Conservation (phyloP, 2,113 vertebrate genomes). For the Paralichthys olivaceus region DNA sequence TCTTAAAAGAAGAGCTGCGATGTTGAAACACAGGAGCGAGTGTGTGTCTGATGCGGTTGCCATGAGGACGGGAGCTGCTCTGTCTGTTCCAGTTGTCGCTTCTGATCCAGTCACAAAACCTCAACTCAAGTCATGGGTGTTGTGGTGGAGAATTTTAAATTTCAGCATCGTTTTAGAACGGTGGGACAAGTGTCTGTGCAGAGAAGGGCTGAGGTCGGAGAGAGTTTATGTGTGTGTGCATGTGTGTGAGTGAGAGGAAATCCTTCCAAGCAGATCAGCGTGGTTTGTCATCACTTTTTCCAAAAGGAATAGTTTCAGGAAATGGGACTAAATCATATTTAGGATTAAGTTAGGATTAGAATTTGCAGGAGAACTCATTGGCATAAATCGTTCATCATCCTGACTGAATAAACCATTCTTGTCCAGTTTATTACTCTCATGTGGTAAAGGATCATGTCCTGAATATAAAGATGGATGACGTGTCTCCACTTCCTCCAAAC, state of each 20-base stretch:
- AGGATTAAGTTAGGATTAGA: constrained; percentile 11
- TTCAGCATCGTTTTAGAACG: background rate
- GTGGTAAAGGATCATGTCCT: background rate
- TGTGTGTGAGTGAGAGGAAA: constrained; percentile 2
- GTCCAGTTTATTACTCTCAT: background rate
- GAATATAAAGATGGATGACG: no score
- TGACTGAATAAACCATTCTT: background rate
- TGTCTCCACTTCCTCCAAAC: no score
- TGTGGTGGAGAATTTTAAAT: background rate
- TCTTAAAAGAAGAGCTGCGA: background rate
- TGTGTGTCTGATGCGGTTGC: constrained; percentile 11
- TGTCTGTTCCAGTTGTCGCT: background rate
- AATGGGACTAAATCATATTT: constrained; percentile 52
- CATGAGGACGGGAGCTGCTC: background rate
- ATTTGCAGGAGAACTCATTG: background rate
- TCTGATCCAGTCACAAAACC: background rate
- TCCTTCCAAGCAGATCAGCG: constrained; percentile 19
- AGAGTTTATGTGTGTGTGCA: background rate
- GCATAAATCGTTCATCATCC: background rate
- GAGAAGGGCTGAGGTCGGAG: background rate
- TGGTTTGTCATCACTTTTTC: constrained; percentile 14
- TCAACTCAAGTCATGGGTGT: background rate
- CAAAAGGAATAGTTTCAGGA: background rate
- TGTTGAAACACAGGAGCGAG: background rate
- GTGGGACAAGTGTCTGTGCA: background rate